These are phyloP conservation scores for Drosophila sordidapex DNA, from an alignment of 2,888 invertebrate species.

Conservation along the genomic window DNA sequence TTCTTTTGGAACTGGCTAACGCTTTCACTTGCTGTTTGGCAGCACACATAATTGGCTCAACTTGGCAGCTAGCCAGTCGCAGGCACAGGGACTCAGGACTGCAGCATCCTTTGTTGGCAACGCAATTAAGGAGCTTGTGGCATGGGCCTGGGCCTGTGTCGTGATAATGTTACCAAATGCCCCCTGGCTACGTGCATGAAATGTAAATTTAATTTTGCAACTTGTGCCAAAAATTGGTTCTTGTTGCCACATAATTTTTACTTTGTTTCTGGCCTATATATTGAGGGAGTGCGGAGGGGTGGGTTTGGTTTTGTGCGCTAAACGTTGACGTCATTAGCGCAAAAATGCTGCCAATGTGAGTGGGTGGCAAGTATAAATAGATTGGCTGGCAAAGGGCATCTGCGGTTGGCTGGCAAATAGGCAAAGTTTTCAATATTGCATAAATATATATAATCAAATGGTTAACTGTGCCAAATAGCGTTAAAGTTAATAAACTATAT, in stretches of 20 bases:
- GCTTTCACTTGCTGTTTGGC: slow-evolving; percentile 2
- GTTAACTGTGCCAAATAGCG: too few species aligned
- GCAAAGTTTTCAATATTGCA: slow-evolving; percentile 30
- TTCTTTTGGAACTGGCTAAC: not conserved
- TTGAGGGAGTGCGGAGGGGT: not conserved
- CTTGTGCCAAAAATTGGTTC: slow-evolving; percentile 64
- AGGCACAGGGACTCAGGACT: slow-evolving; percentile 12
- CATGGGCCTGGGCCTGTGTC: not conserved
- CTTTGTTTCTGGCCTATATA: slow-evolving; percentile 39
- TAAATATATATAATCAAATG: slow-evolving; percentile 19
- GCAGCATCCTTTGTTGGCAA: slow-evolving; percentile 47
- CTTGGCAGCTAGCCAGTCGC: slow-evolving; percentile 55
- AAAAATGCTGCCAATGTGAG: slow-evolving; percentile 1
- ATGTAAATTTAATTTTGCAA: slow-evolving; percentile 78
- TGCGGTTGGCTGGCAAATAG: slow-evolving; percentile 22
- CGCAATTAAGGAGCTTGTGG: slow-evolving; percentile 39
- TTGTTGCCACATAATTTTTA: slow-evolving; percentile 37
- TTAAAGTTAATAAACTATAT: too few species aligned
- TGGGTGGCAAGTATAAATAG: slow-evolving; percentile 35
- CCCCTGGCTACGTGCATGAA: slow-evolving; percentile 69
- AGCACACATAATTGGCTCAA: slow-evolving; percentile 55
- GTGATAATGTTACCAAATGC: slow-evolving; percentile 7
- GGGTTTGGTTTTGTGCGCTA: slow-evolving; percentile 19
- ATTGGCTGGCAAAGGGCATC: slow-evolving; percentile 26
- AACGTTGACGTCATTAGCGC: slow-evolving; percentile 72